These are phyloP conservation scores for Sylvicapra grimmia DNA, from an alignment of 2,113 vertebrate species.

Conservation along the genomic window DNA sequence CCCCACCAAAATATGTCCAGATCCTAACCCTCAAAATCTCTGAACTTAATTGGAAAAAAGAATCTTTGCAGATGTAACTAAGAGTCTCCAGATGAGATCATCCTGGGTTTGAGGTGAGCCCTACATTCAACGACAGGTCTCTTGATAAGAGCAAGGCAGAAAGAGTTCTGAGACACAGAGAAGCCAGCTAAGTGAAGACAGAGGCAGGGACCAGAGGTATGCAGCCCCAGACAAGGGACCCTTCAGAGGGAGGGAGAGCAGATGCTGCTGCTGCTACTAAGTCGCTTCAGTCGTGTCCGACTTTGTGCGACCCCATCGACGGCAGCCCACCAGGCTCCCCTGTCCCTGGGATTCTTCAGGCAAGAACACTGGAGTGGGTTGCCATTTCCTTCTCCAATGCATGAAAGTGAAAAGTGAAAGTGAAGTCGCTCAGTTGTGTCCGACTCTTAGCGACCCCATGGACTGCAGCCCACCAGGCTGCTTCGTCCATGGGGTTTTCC, in stretches of 20 bases:
- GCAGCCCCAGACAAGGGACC: not conserved
- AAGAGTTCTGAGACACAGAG: not conserved
- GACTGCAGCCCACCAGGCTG: no score
- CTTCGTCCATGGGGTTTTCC: no score
- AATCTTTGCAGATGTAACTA: not conserved
- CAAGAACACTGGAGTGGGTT: no score
- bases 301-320: not conserved
- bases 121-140: not conserved
- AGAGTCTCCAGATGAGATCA: not conserved
- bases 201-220: no score
- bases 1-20: not conserved
- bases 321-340: not conserved
- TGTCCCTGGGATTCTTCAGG: no score
- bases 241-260: not conserved
- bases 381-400: no score
- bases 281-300: rapidly evolving
- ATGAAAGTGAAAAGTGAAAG: no score
- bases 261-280: not conserved
- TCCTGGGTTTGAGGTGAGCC: no score
- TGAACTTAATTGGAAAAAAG: not conserved
- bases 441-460: no score
- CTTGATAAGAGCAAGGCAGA: not conserved
- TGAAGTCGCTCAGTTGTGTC: no score
- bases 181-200: not conserved
- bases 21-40: not conserved